A percentile compares a stretch with the other conserved stretches of the same genome.
Conservation (phyloP, 2,888 invertebrate genomes). For the Amblyjoppa fuscipennis region DNA sequence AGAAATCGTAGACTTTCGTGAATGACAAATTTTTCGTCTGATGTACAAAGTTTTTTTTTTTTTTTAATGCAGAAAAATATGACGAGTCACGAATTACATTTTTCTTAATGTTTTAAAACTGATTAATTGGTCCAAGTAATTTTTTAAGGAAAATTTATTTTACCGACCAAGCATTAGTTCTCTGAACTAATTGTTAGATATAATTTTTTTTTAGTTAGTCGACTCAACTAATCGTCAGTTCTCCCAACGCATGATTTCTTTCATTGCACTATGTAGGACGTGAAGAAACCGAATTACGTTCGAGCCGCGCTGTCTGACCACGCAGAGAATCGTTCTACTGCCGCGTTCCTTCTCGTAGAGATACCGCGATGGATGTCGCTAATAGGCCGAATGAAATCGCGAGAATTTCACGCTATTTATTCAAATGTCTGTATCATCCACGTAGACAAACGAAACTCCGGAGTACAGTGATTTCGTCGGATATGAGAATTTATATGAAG, state of each 20-base stretch:
- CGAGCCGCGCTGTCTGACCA: not conserved
- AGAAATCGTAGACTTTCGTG: too few relatives aligned
- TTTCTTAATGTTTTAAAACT: too few relatives aligned
- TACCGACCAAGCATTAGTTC: too few relatives aligned
- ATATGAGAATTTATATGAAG: conserved; percentile 57
- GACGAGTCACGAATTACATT: too few relatives aligned
- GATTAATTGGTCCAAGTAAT: too few relatives aligned
- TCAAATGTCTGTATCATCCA: conserved; percentile 62
- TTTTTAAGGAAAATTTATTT: too few relatives aligned
- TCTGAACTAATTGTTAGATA: not conserved
- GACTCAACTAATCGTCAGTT: too few relatives aligned
- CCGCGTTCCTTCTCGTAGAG: conserved; percentile 11
- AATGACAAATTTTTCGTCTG: too few relatives aligned
- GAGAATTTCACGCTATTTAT: conserved; percentile 51
- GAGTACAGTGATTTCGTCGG: conserved; percentile 54
- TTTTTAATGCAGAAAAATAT: too few relatives aligned
- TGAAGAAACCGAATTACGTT: not conserved
- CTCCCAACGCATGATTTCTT: too few relatives aligned
- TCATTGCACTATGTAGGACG: not conserved
- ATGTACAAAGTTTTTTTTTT: too few relatives aligned
- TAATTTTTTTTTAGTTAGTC: not conserved
- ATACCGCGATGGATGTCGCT: conserved; percentile 11
- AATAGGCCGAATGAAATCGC: conserved; percentile 34
- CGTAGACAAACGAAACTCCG: conserved; percentile 50
- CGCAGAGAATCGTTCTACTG: not conserved